A percentile compares a stretch with the other conserved stretches of the same genome.
phyloP scores from a whole-genome alignment of 1,140 invertebrate genomes.

The Heliconius eleuchia region DNA sequence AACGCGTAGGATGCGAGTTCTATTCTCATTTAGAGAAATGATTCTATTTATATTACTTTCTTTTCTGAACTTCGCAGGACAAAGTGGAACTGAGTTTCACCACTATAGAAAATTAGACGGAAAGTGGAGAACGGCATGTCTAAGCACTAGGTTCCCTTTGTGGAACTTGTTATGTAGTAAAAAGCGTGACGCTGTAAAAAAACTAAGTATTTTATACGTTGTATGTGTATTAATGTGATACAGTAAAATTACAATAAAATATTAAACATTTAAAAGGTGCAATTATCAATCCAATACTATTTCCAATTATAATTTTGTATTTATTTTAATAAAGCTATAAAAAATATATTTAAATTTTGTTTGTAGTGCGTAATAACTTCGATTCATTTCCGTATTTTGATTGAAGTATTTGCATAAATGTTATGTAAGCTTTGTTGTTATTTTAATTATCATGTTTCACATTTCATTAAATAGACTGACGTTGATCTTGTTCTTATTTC shows the following conservation, averaged over 20 bases:
- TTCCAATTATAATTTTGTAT: not conserved
- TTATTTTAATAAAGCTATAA: not conserved
- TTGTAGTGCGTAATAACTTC: not conserved
- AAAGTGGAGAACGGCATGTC: no score
- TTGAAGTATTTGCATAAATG: slow-evolving; percentile 7
- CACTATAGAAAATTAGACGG: no score
- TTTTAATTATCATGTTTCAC: not conserved
- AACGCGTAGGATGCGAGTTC: no score
- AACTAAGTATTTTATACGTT: no score
- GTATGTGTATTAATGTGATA: no score
- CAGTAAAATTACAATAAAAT: not conserved
- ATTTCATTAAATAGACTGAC: not conserved
- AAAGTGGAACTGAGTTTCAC: no score
- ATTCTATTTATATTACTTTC: no score
- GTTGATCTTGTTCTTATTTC: not conserved
- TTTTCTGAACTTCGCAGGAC: no score
- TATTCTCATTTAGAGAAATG: no score
- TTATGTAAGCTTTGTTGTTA: not conserved
- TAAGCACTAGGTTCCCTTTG: no score
- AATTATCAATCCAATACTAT: not conserved
- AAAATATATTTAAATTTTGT: not conserved
- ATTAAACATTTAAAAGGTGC: not conserved
- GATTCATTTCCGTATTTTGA: not conserved
- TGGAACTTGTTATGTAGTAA: no score
- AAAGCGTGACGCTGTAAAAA: no score